Conservation (phyloP, 2,113 vertebrate genomes). For the Misgurnus mizolepis region DNA sequence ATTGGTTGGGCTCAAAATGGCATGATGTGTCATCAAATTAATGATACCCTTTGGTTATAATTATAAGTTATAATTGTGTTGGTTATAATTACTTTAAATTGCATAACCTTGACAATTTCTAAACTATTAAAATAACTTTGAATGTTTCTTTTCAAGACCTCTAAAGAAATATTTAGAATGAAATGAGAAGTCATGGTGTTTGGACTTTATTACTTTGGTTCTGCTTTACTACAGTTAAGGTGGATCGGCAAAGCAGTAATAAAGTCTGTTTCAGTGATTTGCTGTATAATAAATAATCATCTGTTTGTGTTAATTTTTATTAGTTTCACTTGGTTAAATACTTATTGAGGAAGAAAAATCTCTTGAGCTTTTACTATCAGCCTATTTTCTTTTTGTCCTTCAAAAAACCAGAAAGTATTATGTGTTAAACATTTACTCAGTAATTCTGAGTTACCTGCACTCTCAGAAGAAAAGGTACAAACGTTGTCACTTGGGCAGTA, state of each 20-base stretch:
- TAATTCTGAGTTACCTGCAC: too few species aligned
- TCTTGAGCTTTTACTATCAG: neutral
- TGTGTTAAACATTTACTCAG: neutral
- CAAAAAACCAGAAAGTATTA: neutral
- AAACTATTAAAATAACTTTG: neutral
- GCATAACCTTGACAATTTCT: conserved; percentile 7
- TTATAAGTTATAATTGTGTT: conserved; percentile 33
- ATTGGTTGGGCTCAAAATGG: conserved; percentile 20
- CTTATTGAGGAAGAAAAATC: neutral
- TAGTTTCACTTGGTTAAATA: conserved; percentile 1
- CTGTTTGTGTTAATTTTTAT: conserved; percentile 24
- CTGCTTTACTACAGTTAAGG: neutral
- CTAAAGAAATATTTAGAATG: neutral
- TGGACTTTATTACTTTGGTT: neutral
- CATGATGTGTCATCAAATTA: conserved; percentile 34
- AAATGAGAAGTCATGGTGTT: neutral
- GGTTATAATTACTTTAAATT: conserved; percentile 37
- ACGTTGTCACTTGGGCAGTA: too few species aligned
- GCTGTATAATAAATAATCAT: conserved; percentile 3
- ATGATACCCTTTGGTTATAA: conserved; percentile 42
- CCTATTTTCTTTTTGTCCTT: neutral
- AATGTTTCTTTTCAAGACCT: conserved; percentile 13
- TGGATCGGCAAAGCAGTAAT: neutral
- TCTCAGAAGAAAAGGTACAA: too few species aligned
- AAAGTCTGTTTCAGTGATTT: neutral